A percentile compares a stretch with the other conserved stretches of the same genome.
Conservation (phyloP, 2,888 invertebrate genomes). For the Oxytorus armatus region DNA sequence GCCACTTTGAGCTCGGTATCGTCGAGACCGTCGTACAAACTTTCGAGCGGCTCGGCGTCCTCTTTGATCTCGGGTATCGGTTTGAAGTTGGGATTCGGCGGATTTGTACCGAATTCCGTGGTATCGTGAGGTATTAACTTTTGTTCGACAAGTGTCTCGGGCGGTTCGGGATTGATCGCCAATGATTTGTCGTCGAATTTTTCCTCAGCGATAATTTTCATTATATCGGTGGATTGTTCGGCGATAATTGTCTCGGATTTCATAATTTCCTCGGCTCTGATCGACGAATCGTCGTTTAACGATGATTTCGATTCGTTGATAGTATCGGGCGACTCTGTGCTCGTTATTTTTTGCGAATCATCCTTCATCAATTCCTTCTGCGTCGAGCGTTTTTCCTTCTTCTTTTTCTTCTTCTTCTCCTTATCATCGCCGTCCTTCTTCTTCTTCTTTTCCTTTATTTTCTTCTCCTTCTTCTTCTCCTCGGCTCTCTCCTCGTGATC, state of each 20-base stretch:
- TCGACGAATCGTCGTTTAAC: conserved; percentile 16
- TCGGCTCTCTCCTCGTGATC: conserved; percentile 84
- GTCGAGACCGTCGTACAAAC: conserved; percentile 82
- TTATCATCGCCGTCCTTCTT: conserved; percentile 87
- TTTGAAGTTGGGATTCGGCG: conserved; percentile 82
- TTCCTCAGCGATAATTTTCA: conserved; percentile 69
- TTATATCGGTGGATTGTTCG: conserved; percentile 64
- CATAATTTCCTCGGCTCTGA: conserved; percentile 32
- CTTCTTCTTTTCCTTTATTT: conserved; percentile 85
- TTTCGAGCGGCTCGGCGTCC: conserved; percentile 52
- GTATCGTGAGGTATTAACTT: no score
- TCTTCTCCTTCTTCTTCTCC: conserved; percentile 84
- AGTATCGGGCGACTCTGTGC: conserved; percentile 68
- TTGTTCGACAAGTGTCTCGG: no score
- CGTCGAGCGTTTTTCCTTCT: conserved; percentile 80
- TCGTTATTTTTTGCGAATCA: conserved; percentile 59
- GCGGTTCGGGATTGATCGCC: conserved; percentile 81
- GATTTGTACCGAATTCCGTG: conserved; percentile 79
- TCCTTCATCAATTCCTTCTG: conserved; percentile 77
- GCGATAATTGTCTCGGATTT: conserved; percentile 26
- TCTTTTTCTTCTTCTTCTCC: conserved; percentile 85
- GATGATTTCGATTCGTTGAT: conserved; percentile 26
- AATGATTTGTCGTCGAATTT: conserved; percentile 81
- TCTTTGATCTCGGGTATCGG: conserved; percentile 79
- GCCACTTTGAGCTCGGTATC: conserved; percentile 79